Conservation (phyloP, 2,797 vertebrate genomes). For the Sciurus carolinensis region DNA sequence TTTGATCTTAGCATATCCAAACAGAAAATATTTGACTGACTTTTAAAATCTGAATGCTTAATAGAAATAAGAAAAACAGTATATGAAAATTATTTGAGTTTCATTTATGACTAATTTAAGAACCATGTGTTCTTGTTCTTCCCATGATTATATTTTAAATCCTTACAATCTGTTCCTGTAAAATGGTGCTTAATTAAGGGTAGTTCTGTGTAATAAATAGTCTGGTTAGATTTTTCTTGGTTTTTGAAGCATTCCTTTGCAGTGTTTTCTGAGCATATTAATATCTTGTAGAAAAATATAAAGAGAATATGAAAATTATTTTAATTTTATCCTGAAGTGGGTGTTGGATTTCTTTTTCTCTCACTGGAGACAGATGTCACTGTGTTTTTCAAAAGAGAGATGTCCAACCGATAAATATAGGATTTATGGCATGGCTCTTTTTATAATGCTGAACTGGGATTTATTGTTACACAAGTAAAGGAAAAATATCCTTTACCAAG, state of each 20-base stretch:
- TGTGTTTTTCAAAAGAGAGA: constrained; percentile 72
- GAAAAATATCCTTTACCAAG: constrained; percentile 9
- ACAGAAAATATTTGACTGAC: constrained; percentile 61
- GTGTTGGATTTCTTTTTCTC: constrained; percentile 75
- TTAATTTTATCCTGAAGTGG: constrained; percentile 78
- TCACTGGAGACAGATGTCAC: constrained; percentile 63
- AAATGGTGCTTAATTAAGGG: constrained; percentile 79
- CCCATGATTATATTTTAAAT: constrained; percentile 85
- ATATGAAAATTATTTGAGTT: constrained; percentile 75
- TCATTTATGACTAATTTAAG: constrained; percentile 84
- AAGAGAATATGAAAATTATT: constrained; percentile 74
- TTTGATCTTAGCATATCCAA: constrained; percentile 50
- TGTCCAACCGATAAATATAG: constrained; percentile 46
- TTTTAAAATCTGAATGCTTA: constrained; percentile 54
- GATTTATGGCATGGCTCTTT: constrained; percentile 38
- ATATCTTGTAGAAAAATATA: constrained; percentile 66
- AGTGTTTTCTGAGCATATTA: constrained; percentile 69
- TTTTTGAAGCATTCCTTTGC: constrained; percentile 60
- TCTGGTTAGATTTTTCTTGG: constrained; percentile 77
- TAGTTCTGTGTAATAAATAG: constrained; percentile 79
- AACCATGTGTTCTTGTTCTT: constrained; percentile 85
- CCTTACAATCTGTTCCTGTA: constrained; percentile 82
- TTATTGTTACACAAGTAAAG: constrained; percentile 33
- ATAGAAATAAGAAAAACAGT: constrained; percentile 59
- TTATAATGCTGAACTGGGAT: constrained; percentile 35